Evolutionary conservation across 2,797 vertebrate species (phyloP), one percentile per base, ranked within the genome.

Genomic region (Amniataba percoides): DNA sequence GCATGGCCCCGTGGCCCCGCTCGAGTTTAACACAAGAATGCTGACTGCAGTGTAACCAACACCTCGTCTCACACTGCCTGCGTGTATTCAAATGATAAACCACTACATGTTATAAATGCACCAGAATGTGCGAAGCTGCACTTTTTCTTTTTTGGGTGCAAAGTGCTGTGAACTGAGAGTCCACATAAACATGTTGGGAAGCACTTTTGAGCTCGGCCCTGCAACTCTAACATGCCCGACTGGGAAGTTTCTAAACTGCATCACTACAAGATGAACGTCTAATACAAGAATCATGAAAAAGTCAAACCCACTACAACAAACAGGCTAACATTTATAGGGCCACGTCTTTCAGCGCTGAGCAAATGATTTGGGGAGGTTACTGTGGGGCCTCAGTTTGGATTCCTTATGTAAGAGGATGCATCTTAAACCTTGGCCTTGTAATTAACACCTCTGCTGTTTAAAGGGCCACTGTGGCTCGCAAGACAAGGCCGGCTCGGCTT

Each of bases 1-100:
- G 65, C 86, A 88, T 45, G 60, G 19, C 52, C 43, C 73, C n/a
- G 9, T 6, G 42, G 39, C 39, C 52, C 27, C n/a, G 60, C 76
- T 77, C 27, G 19, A 79, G 84, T 86, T 83, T 69, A 90, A 84
- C 71, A 45, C 48, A 56, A 82, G 89, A 92, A 92, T 80, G 95
- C 94, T 95, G 94, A 95, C 84, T n/a, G 71, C 7, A 23, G 53
- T 0, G 89, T 91, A 95, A 94, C 68, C 43, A 9, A 91, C 72
- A 91, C 93, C 84, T 23, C 3, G 31, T 61, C 36, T 14, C 23
- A 31, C 52, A 4, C n/a, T 31, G 11, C 25, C 39, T 5, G 51
- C 40, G 46, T 25, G 18, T 56, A 52, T 49, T 45, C 27, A 12
- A 21, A 27, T 43, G 60, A 14, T 5, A 36, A 36, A 40, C 95